Base-by-base conservation (phyloP, 1,140 invertebrate species). In the Palaemon carinicauda region DNA sequence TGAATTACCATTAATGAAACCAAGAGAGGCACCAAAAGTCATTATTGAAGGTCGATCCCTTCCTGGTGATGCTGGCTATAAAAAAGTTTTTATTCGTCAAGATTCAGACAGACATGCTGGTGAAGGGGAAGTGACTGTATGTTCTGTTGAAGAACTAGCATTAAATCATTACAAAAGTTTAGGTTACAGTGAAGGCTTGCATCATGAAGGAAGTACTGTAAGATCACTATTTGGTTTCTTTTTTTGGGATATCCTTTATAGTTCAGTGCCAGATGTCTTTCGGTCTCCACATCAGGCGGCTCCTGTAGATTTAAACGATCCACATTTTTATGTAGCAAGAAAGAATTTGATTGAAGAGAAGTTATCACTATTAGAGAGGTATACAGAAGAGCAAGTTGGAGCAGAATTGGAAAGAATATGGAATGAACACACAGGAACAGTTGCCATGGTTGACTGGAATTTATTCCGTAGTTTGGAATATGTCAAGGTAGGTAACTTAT, bases 211-310 rank as follows among this genome's bases (percentile, higher is more conserved):
- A 7, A 91, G 92, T 1, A 93, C 95, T 4, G 92, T 95, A 3
- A 91, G 92, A 52, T 93, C 93, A 2, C 90, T 96, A 77, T 95
- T 95, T 91, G 91, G 91, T n/a, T 90, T 95, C 1, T 91, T 95
- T 2, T 96, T 96, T 91, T 96, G 95, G 95, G 94, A 96, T 78
- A 93, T 95, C 15, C 93, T 97, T 52, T 96, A 95, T 90, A 90
- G 91, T 80, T 91, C 91, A 3, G 90, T 94, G 56, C 92, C 94
- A 14, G 95, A 96, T 90, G 92, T 94, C 7, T 96, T 96, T 90
- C 91, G 95, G 9, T 93, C 92, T 14, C 90, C 90, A 0, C 95
- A 94, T 90, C 95, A 96, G 91, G 90, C 92, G 17, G 92, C 92
- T 9, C 96, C 96, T 0, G 90, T 95, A 1, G 96, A 97, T 92